Evolutionary conservation across 2,797 vertebrate species (phyloP), one percentile per base, ranked within the genome.

Genomic region (Centropyge bicolor): DNA sequence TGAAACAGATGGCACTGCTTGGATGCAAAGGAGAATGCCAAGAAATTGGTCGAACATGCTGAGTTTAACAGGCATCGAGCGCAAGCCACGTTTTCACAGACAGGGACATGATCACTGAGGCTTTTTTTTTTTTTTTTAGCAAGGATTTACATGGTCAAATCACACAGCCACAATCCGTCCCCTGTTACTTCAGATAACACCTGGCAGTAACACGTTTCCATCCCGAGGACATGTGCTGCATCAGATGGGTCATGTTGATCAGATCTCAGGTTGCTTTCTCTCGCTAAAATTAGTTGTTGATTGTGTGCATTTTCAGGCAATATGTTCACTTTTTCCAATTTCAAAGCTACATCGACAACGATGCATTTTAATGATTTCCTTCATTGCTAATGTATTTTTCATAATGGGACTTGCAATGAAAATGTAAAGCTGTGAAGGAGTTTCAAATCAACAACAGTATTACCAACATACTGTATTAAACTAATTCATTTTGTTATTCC

Each of bases 1-100:
- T 72, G 51, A 85, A 84, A 78, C 80, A 88, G 82, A 82, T 88
- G 82, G 71, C n/a, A 7, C 41, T 13, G 46, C 81, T 79, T 74
- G 62, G 52, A 81, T 69, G 8, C 61, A 76, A 19, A 80, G 40
- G 10, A 72, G 5, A 74, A 82, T 78, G 62, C 74, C 83, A 82
- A 78, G 54, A 81, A 48, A 72, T 63, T 19, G 51, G 76, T 74
- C 77, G n/a, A 73, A 79, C 66, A 76, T 36, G 74, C 68, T 61
- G 70, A 77, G 56, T 78, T 80, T 66, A 62, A 67, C 59, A 74
- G 70, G 73, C 56, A 71, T 61, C n/a, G 16, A 43, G n/a, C 4
- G 40, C 41, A 24, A 57, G 48, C 41, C 12, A 10, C 10, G 1
- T 76, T 83, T 65, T 56, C 43, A 77, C 35, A 69, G 68, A 78